Evolutionary conservation across 2,888 invertebrate genomes (phyloP), one percentile per base, ranked within the genome.

Genomic region (Dorcus hopei): DNA sequence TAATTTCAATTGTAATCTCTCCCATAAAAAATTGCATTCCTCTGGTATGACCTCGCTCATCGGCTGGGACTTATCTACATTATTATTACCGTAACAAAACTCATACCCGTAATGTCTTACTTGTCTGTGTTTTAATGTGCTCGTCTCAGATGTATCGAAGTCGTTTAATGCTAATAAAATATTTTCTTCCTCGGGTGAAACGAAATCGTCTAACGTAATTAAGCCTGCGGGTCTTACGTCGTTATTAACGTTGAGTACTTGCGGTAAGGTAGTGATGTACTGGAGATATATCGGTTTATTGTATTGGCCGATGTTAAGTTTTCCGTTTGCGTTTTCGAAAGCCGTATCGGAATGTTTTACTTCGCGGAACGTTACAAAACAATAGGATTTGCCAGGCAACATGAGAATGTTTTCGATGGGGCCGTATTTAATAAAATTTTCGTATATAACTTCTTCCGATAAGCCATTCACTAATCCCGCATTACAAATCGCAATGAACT

Each of bases 81-180:
- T 90, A 79, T 97, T 97, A 23, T 83, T 87, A 49, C 87, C 89
- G 77, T 97, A 97, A 61, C 88, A 80, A 76, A 97, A 97, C 74
- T 95, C 93, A 77, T 87, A 97, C 0, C 97, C 97, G 80, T 86
- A 97, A 80, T 97, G 97, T 73, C 86, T 89, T 0, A 96, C 97
- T 79, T 85, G 84, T 40, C 97, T 81, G 72, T 95, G 89, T 74
- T 94, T 96, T 64, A 95, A 77, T 39, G 70, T 76, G 9, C 68
- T 74, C 3, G 72, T 66, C 6, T 77, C 73, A n/a, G 14, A 43
- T 81, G 83, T 85, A 63, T 85, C 74, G 68, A 91, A 82, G 33
- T 83, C 57, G 40, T 66, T 68, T 49, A 76, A 77, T 33, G 81
- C 66, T 7, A 93, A 67, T 2, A 94, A 79, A 5, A 61, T 33